Evolutionary conservation across 1,140 invertebrate genomes (phyloP).

Genomic region (Lepidurus couesii): DNA sequence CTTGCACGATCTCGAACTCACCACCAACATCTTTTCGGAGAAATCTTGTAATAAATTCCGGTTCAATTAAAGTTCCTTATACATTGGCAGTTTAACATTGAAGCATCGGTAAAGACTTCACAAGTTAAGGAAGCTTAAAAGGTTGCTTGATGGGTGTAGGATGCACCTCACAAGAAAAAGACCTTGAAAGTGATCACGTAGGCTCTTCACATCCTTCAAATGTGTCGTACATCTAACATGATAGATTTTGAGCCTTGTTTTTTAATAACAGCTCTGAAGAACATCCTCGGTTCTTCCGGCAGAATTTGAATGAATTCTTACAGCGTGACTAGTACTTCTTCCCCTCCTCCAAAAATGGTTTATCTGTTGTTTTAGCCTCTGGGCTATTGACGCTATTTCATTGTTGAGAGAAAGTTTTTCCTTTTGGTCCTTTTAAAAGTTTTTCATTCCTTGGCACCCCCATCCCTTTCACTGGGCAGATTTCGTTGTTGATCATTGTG

Average conservation of each 20-base stretch:
- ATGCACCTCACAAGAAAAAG: not conserved
- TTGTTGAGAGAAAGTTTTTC: not conserved
- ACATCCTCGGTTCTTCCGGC: not conserved
- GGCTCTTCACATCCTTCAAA: conserved; percentile 18
- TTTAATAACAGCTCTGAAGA: not conserved
- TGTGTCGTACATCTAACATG: conserved; percentile 16
- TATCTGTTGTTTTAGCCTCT: not conserved
- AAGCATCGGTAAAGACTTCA: no score
- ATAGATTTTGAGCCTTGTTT: not conserved
- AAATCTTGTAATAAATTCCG: no score
- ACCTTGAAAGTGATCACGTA: conserved; percentile 18
- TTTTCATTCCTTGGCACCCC: not conserved
- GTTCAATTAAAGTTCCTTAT: no score
- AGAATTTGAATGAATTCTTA: not conserved
- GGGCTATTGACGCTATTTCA: conserved; percentile 2
- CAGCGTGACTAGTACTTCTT: not conserved
- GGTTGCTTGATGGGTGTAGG: no score
- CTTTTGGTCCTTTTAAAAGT: not conserved
- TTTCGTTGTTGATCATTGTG: not conserved
- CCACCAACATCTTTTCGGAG: no score
- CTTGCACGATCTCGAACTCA: no score
- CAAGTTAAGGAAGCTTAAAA: no score
- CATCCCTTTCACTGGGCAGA: not conserved
- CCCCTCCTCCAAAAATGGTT: not conserved
- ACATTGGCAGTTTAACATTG: no score